Conservation (phyloP, 2,888 invertebrate species). For the Germaria angustata region DNA sequence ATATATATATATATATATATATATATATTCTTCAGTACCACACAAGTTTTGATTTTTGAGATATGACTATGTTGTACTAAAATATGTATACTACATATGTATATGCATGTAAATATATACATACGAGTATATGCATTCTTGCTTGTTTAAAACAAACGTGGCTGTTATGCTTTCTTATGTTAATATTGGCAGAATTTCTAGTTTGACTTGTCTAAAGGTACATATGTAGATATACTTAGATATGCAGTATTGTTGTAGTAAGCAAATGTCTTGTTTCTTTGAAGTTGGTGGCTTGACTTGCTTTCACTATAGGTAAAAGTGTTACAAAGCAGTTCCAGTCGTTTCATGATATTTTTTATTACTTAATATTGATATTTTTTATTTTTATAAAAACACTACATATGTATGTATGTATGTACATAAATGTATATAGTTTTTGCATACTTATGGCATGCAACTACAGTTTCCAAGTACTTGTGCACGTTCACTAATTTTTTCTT, state of each 20-base stretch:
- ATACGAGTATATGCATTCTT: not conserved
- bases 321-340: slow-evolving; percentile 31
- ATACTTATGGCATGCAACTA: slow-evolving; percentile 13
- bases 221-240: not conserved
- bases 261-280: no score
- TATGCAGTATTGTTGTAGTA: not conserved
- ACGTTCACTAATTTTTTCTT: slow-evolving; percentile 17
- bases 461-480: not conserved
- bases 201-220: slow-evolving; percentile 14
- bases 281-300: slow-evolving; percentile 36
- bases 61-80: no score
- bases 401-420: no score
- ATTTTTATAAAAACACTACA: no score
- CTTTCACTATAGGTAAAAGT: slow-evolving; percentile 37
- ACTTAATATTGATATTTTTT: not conserved
- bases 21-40: no score
- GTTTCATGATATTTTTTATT: slow-evolving; percentile 31
- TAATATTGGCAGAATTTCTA: slow-evolving; percentile 18
- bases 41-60: no score
- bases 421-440: not conserved
- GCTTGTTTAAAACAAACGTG: slow-evolving; percentile 15
- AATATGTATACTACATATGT: no score
- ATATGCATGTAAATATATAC: no score
- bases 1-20: no score
- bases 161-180: slow-evolving; percentile 30